Percentiles rank a stretch among this genome's conserved stretches.
phyloP scores from a whole-genome alignment of 2,888 invertebrate genomes.

The Carcina quercana region DNA sequence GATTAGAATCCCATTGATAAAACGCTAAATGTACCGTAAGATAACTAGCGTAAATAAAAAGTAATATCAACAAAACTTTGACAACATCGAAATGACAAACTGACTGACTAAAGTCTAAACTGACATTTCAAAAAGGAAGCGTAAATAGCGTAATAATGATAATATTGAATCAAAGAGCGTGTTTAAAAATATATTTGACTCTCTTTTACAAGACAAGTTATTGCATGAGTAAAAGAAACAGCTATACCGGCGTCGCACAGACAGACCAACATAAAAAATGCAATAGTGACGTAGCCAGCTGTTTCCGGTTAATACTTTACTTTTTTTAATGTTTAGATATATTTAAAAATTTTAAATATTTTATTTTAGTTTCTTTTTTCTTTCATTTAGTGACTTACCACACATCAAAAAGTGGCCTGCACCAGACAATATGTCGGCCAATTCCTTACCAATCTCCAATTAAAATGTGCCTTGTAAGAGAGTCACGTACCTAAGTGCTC shows the following conservation, averaged over 20 bases:
- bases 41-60: conserved; percentile 40
- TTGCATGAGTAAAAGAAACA: conserved; percentile 20
- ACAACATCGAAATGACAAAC: conserved; percentile 45
- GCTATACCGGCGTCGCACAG: conserved; percentile 30
- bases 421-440: too few relatives aligned
- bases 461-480: too few relatives aligned
- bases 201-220: conserved; percentile 5
- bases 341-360: too few relatives aligned
- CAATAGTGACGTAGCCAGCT: conserved; percentile 32
- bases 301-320: conserved; percentile 34
- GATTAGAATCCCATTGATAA: conserved; percentile 48
- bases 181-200: conserved; percentile 16
- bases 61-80: conserved; percentile 68
- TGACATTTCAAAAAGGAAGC: conserved; percentile 23
- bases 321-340: too few relatives aligned
- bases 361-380: too few relatives aligned
- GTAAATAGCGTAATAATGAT: too few relatives aligned
- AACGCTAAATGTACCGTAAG: conserved; percentile 30
- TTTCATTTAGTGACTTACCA: too few relatives aligned
- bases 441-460: too few relatives aligned
- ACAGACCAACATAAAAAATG: conserved; percentile 17
- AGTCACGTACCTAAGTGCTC: too few relatives aligned
- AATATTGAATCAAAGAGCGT: conserved; percentile 22
- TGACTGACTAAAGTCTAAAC: conserved; percentile 45
- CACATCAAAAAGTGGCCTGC: too few relatives aligned